Conservation (phyloP, 2,797 vertebrate genomes). For the Rhadinocentrus ornatus region DNA sequence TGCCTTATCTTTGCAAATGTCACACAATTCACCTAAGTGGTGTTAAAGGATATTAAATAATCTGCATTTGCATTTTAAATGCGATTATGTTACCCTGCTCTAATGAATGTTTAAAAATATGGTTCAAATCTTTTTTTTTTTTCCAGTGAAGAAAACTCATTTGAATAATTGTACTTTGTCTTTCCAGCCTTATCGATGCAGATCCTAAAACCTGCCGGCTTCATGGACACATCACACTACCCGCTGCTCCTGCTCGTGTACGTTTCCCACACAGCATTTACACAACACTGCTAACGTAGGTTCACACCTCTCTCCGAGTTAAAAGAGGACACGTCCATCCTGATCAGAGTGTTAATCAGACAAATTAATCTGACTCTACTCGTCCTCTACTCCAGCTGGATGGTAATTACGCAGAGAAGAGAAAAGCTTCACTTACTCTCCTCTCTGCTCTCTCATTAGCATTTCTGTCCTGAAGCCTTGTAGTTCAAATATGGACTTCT, state of each 20-base stretch:
- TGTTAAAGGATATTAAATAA: neutral
- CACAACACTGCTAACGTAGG: neutral
- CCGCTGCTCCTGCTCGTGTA: conserved; percentile 94
- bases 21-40: too few relatives aligned
- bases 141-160: neutral
- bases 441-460: conserved; percentile 32
- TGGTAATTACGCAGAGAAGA: conserved; percentile 44
- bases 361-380: conserved; percentile 45
- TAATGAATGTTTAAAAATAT: too few relatives aligned
- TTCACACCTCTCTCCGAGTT: neutral
- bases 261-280: conserved; percentile 68
- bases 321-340: neutral
- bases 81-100: neutral
- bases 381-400: conserved; percentile 22
- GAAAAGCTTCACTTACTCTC: conserved; percentile 20
- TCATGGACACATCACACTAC: conserved; percentile 88
- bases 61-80: neutral
- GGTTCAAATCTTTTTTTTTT: neutral
- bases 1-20: too few relatives aligned
- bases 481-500: neutral
- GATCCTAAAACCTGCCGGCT: conserved; percentile 94
- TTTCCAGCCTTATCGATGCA: conserved; percentile 89
- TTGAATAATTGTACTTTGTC: neutral
- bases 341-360: conserved; percentile 42
- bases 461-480: conserved; percentile 24